These are phyloP conservation scores for Gila robusta DNA, from an alignment of 2,797 vertebrate genomes.

Conservation along the genomic window DNA sequence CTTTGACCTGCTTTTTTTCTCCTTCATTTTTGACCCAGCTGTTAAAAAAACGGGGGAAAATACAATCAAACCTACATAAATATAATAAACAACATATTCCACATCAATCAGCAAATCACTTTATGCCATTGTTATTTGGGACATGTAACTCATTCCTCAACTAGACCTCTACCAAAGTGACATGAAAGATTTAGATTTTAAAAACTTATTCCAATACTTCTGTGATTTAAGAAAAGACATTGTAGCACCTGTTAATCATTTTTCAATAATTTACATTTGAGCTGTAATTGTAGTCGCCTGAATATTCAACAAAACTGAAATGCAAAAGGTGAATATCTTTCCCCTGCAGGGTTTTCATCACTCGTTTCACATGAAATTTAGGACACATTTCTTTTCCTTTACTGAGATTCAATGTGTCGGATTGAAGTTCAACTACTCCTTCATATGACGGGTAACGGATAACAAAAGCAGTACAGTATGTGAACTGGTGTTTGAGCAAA, in stretches of 20 bases:
- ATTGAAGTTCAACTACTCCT: background rate
- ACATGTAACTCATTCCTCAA: background rate
- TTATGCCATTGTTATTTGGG: background rate
- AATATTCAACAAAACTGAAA: background rate
- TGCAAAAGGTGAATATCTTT: background rate
- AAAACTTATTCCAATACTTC: background rate
- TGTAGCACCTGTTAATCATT: conserved; percentile 14
- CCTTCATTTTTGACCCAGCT: conserved; percentile 76
- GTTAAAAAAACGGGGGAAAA: conserved; percentile 73
- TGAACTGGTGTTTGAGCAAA: background rate
- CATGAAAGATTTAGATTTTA: background rate
- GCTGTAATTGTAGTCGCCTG: background rate
- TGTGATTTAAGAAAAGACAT: conserved; percentile 1
- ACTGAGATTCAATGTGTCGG: no score
- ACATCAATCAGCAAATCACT: conserved; percentile 12
- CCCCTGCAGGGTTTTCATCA: conserved; percentile 42
- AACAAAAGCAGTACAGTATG: background rate
- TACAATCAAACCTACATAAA: conserved; percentile 78
- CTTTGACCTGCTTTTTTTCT: conserved; percentile 71
- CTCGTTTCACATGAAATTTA: conserved; percentile 43
- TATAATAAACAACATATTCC: conserved; percentile 66
- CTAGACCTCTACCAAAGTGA: background rate
- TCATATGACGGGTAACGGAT: background rate
- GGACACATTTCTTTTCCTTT: background rate
- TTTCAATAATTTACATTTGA: background rate